Base-by-base conservation (phyloP, 2,797 vertebrate species). In the Arrhamphus sclerolepis region DNA sequence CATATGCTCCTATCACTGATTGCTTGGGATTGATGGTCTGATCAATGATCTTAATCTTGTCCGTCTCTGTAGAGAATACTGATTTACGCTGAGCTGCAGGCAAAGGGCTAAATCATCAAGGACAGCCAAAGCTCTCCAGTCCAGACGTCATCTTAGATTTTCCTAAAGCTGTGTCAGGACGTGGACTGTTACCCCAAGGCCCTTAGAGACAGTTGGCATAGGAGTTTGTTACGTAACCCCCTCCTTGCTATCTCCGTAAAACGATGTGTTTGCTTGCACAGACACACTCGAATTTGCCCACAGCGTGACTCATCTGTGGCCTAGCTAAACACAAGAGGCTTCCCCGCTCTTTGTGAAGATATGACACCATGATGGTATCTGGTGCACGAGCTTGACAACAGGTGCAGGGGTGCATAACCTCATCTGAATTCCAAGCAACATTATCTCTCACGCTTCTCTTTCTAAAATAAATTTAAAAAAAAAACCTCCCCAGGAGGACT, bases 351-450 rank as follows among this genome's bases (percentile, higher is more conserved):
- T n/a, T 68, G 62, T 58, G 55, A 40, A 46, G 60, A 21, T 48
- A 46, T 53, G 69, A 77, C 58, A 62, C 72, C 64, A 53, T 52
- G 4, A 53, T 52, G 4, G 11, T 46, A 50, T 22, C 10, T 84
- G 82, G 86, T 54, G 77, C 80, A 67, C 60, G 20, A 56, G 64
- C 72, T 55, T 75, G 46, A 72, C 82, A 75, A 81, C 84, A 87
- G 77, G 82, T 84, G 78, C 77, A 78, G 73, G 59, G 28, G 47
- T 21, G 56, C 31, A 16, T 44, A 54, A 51, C 60, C 62, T 70
- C 46, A 78, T 19, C 61, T 65, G 38, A 69, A 62, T 64, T 75
- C 20, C 70, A 42, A 63, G 21, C 31, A 8, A 61, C 53, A 57
- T 68, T 53, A 57, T 61, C 22, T 28, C 44, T 64, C 28, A 19